A percentile compares a stretch with the other conserved stretches of the same genome.
Evolutionary conservation across 2,797 vertebrate genomes (phyloP).

Genomic region (Pachyuromys duprasi): DNA sequence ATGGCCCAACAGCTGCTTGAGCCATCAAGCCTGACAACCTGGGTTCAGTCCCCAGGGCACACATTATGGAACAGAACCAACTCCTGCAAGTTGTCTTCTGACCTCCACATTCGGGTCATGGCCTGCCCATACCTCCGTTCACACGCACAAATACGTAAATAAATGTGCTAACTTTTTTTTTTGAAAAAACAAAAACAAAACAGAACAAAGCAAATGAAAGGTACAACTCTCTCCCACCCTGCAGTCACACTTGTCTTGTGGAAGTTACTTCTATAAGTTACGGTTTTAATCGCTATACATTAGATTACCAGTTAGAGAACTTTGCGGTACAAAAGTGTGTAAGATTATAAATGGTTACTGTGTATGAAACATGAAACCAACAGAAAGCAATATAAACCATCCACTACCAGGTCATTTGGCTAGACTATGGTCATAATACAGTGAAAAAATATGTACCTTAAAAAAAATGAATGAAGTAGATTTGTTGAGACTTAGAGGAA

Average conservation of each 20-base stretch:
- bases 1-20: too few species aligned
- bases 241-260: neutral
- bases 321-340: neutral
- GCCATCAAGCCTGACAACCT: neutral
- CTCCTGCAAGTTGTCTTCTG: too few species aligned
- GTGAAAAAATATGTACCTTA: neutral
- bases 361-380: neutral
- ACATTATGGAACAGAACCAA: too few species aligned
- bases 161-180: neutral
- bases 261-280: neutral
- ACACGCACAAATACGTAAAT: neutral
- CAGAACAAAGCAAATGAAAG: neutral
- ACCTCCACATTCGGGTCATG: too few species aligned
- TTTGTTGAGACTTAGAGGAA: neutral
- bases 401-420: neutral
- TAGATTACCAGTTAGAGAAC: neutral
- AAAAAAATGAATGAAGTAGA: neutral
- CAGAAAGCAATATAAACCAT: conserved; percentile 11
- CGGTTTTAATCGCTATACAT: neutral
- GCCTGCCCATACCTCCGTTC: neutral
- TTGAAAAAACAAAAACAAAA: neutral
- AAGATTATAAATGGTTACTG: neutral
- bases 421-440: neutral
- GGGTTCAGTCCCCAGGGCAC: too few species aligned
- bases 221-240: neutral